Evolutionary conservation across 2,797 vertebrate genomes (phyloP).

Genomic region (Hydrophis major): DNA sequence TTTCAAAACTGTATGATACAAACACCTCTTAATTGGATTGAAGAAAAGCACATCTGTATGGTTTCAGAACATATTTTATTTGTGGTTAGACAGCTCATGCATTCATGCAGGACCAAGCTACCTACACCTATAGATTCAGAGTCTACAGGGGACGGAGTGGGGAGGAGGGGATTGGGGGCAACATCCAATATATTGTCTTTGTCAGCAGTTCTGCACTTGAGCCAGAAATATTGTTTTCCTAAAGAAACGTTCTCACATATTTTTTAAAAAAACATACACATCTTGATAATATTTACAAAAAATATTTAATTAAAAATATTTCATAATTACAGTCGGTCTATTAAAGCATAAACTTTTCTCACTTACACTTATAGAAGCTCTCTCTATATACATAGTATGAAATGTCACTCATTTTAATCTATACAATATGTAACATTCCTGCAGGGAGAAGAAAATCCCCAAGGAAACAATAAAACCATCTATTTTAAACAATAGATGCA

Average conservation of each 20-base stretch:
- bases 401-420: slow-evolving; percentile 86
- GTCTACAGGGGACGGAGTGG: slow-evolving; percentile 59
- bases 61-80: slow-evolving; percentile 73
- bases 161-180: slow-evolving; percentile 19
- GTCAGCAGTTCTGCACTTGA: slow-evolving; percentile 62
- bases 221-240: slow-evolving; percentile 62
- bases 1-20: slow-evolving; percentile 66
- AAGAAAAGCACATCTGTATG: slow-evolving; percentile 69
- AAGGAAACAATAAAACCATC: slow-evolving; percentile 89
- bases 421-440: slow-evolving; percentile 97
- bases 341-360: slow-evolving; percentile 97
- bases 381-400: slow-evolving; percentile 96
- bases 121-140: slow-evolving; percentile 59
- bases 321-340: slow-evolving; percentile 99
- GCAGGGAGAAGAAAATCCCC: slow-evolving; percentile 83
- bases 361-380: slow-evolving; percentile 97
- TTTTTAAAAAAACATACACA: slow-evolving; percentile 76
- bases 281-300: slow-evolving; percentile 95
- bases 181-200: slow-evolving; percentile 65
- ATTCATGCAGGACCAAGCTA: slow-evolving; percentile 74
- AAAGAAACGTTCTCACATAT: slow-evolving; percentile 71
- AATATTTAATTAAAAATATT: slow-evolving; percentile 99
- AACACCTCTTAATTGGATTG: slow-evolving; percentile 65
- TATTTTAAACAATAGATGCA: slow-evolving; percentile 99
- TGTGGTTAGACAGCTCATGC: slow-evolving; percentile 76